Evolutionary conservation across 2,113 vertebrate species (phyloP), one percentile per base, ranked within the genome.

Genomic region (Ammodytes dubius): DNA sequence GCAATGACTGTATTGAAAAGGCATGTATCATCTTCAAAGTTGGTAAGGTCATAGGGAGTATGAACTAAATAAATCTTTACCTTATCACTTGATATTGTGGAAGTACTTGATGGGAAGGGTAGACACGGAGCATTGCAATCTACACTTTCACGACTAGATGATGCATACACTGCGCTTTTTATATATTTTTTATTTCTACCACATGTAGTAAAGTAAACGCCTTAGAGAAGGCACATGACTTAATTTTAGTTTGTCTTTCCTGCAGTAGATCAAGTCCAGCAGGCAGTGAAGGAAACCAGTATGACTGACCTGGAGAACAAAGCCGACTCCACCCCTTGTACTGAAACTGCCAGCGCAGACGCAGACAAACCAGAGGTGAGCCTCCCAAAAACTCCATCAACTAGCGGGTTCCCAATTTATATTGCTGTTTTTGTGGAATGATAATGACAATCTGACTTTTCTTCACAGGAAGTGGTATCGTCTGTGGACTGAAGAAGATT

Each of bases 281-380:
- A 14, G 70, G 70, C 53, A 2, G 53, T 68, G 35, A 89, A 87
- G 17, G 93, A 90, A 15, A 94, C 86, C 0, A 69, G 81, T 47
- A 85, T 95, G 92, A 87, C 83, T 37, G 82, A 94, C 37, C 58
- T 95, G 52, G 81, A 92, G 58, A 85, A 68, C 43, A 89, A 86
- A 66, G 74, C 9, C 0, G 82, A 65, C 39, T 54, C 73, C 7
- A 4, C 19, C 5, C 37, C 77, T 1, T 64, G 19, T 6, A 52
- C 63, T 15, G 78, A 79, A 9, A 37, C 60, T 10, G 58, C 65
- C 1, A 52, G 72, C 58, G 79, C 61, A 27, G 86, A 85, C 0
- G 0, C 82, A 0, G 74, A 85, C n/a, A 79, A 88, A 52, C 67
- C 87, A 37, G 88, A 95, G 91, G 94, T 95, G 70, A 15, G n/a